Evolutionary conservation across 2,888 invertebrate species (phyloP).

Genomic region (Byasa hedistus): DNA sequence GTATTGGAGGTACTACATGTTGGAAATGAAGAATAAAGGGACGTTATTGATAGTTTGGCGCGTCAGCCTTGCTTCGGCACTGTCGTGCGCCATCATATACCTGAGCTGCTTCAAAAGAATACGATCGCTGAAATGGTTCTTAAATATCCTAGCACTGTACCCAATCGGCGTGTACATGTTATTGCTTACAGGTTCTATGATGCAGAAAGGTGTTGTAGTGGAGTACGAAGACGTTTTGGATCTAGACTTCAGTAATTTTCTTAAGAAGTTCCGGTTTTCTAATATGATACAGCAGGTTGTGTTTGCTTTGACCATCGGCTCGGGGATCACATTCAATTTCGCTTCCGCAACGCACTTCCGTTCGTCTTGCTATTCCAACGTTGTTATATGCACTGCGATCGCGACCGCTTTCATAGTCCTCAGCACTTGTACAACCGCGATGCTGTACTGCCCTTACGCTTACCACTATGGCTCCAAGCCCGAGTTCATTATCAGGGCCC

Average conservation of each 20-base stretch:
- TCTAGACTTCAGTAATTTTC: slow-evolving; percentile 47
- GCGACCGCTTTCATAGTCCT: slow-evolving; percentile 43
- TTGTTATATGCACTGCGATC: slow-evolving; percentile 49
- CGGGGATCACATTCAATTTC: slow-evolving; percentile 55
- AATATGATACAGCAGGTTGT: slow-evolving; percentile 46
- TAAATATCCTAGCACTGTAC: slow-evolving; percentile 43
- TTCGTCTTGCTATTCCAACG: slow-evolving; percentile 59
- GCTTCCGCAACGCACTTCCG: slow-evolving; percentile 55
- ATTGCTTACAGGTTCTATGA: slow-evolving; percentile 59
- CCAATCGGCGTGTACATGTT: slow-evolving; percentile 48
- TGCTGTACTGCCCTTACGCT: slow-evolving; percentile 63
- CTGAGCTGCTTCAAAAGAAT: slow-evolving; percentile 53
- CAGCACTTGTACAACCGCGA: slow-evolving; percentile 45
- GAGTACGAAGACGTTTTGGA: slow-evolving; percentile 57
- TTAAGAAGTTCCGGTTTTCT: slow-evolving; percentile 39
- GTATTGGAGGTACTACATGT: slow-evolving; percentile 53
- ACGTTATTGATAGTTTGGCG: slow-evolving; percentile 55
- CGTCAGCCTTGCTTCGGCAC: slow-evolving; percentile 54
- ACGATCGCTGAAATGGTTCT: slow-evolving; percentile 46
- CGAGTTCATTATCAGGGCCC: slow-evolving; percentile 37
- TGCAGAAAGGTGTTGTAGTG: slow-evolving; percentile 61
- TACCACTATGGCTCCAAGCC: slow-evolving; percentile 45
- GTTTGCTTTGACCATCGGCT: slow-evolving; percentile 51
- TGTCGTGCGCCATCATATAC: slow-evolving; percentile 45
- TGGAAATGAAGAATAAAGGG: slow-evolving; percentile 33